phyloP scores from a whole-genome alignment of 2,888 invertebrate species.

The Phymatocera aterrima region DNA sequence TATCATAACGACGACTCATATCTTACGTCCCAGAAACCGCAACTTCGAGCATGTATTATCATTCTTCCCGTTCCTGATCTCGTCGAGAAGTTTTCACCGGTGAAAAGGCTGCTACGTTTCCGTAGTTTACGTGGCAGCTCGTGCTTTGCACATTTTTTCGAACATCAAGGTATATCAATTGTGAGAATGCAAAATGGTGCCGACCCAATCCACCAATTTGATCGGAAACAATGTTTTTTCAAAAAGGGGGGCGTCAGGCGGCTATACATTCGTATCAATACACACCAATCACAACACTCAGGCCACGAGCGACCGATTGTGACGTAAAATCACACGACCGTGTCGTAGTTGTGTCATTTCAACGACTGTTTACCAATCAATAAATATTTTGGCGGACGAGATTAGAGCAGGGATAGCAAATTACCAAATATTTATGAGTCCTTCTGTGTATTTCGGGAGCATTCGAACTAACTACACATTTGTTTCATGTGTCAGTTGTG shows the following conservation, averaged over 20 bases:
- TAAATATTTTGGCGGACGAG: no score
- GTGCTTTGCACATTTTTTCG: background rate
- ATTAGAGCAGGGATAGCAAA: background rate
- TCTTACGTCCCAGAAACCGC: slow-evolving; percentile 9
- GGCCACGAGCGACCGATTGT: no score
- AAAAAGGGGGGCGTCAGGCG: no score
- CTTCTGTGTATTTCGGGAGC: background rate
- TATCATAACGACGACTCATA: slow-evolving; percentile 29
- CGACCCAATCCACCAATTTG: no score
- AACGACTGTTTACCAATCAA: no score
- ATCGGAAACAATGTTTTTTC: no score
- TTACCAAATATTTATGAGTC: background rate
- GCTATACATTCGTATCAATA: no score
- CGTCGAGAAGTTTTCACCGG: background rate
- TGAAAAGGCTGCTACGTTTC: background rate
- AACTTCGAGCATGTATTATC: background rate
- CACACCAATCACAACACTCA: no score
- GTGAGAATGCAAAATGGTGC: background rate
- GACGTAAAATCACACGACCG: no score
- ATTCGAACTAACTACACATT: background rate
- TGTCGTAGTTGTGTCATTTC: no score
- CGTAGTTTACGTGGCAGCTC: background rate
- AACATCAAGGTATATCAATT: background rate
- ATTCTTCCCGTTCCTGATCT: slow-evolving; percentile 8
- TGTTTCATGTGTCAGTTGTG: background rate